These are phyloP conservation scores for Propithecus coquereli DNA, from an alignment of 2,113 vertebrate species.

Conservation along the genomic window DNA sequence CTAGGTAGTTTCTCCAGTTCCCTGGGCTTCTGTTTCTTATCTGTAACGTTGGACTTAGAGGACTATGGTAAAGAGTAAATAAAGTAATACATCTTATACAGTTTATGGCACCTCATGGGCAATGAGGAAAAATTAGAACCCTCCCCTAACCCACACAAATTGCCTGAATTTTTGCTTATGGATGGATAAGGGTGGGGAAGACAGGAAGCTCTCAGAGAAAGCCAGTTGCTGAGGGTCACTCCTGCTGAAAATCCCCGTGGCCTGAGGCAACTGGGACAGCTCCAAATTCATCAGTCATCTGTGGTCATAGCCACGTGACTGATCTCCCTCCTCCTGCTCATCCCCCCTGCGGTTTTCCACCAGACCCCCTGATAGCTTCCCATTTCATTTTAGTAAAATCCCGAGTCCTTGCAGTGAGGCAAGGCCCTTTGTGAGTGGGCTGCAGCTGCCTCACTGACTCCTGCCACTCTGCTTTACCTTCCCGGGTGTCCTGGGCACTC, in stretches of 20 bases:
- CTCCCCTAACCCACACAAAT: neutral
- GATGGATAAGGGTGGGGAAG: neutral
- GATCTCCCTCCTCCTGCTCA: neutral
- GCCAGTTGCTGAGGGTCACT: neutral
- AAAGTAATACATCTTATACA: neutral
- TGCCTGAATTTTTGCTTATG: neutral
- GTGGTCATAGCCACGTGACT: neutral
- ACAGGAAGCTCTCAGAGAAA: neutral
- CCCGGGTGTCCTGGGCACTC: neutral
- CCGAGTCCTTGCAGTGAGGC: neutral
- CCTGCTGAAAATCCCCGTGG: neutral
- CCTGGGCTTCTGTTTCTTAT: neutral
- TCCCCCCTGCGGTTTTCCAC: neutral
- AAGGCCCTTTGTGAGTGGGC: neutral
- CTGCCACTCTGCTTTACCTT: neutral
- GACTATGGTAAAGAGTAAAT: neutral
- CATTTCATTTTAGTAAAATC: neutral
- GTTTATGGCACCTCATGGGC: neutral
- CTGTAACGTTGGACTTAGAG: neutral
- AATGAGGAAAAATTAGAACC: neutral
- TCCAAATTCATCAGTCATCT: neutral
- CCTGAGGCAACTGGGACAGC: neutral
- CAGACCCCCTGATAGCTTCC: neutral
- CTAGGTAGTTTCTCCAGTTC: slow-evolving; percentile 26
- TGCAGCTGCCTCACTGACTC: neutral